Percentiles rank a stretch among this genome's conserved stretches.
phyloP scores from a whole-genome alignment of 2,888 invertebrate species.

The Trachelus iudaicus region DNA sequence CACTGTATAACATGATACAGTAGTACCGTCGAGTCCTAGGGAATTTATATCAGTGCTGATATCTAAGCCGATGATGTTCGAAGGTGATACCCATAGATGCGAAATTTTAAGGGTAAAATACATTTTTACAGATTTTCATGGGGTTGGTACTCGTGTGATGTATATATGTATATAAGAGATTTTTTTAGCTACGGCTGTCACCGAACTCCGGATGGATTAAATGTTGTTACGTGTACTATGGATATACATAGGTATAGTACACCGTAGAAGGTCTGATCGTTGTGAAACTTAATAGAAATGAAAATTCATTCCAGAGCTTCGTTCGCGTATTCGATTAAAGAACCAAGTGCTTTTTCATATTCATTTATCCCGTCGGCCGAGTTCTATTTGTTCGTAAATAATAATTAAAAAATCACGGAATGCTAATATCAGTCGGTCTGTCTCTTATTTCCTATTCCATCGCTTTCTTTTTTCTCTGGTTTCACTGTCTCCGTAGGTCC shows the following conservation, averaged over 20 bases:
- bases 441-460: conserved; percentile 31
- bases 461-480: conserved; percentile 35
- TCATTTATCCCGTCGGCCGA: conserved; percentile 36
- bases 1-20: neutral
- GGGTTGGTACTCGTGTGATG: neutral
- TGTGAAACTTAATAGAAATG: conserved; percentile 51
- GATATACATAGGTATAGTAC: neutral
- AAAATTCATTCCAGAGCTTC: conserved; percentile 53
- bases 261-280: neutral
- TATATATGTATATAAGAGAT: neutral
- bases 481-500: conserved; percentile 1
- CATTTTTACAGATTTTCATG: neutral
- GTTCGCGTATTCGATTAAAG: conserved; percentile 53
- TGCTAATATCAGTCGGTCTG: conserved; percentile 45
- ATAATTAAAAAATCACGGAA: conserved; percentile 55
- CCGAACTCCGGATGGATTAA: neutral
- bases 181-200: neutral
- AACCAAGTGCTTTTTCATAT: conserved; percentile 62
- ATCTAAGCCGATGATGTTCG: neutral
- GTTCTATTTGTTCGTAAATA: conserved; percentile 55
- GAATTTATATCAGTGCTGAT: neutral
- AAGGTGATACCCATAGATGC: neutral
- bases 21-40: neutral
- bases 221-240: neutral
- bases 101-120: neutral